Evolutionary conservation across 1,140 invertebrate genomes (phyloP), one percentile per base, ranked within the genome.

Genomic region (Calliopsis andreniformis): DNA sequence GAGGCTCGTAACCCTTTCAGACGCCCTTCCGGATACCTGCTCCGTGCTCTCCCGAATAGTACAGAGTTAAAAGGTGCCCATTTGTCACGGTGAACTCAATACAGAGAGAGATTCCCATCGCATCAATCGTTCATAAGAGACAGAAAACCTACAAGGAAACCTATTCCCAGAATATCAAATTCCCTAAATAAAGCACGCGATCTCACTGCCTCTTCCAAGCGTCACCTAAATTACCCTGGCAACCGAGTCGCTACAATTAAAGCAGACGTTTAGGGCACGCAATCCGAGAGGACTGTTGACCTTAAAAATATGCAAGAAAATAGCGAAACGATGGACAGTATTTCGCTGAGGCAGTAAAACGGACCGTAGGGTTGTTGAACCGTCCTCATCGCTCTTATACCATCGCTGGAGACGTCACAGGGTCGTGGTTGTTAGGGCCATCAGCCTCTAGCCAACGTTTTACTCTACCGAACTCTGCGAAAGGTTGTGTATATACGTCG

Each of bases 1-100:
- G 53, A 58, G 63, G 47, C 42, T 61, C 49, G 45, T 62, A 85
- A 83, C 79, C 73, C 79, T 83, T 83, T 76, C 55, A 39, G n/a
- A 10, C n/a, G 7, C 6, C 32, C 32, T 20, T 20, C 35, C 25
- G 47, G 20, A 66, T 83, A 84, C 76, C 82, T 84, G 76, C 14
- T 10, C 32, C 20, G 28, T 10, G 18, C 0, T 4, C 3, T 1
- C 28, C 45, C 30, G 10, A 43, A 63, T 45, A 30, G 3, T 32
- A 30, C 25, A 18, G 23, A 43, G 45, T 28, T 53, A 28, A 61
- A 3, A 25, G 39, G 4, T n/a, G 14, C 28, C 18, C 73, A 63
- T 62, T 77, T 58, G 75, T 71, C 55, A 23, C 10, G 14, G 8
- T 23, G 76, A 73, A 68, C 45, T 30, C 3, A 1, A 16, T 12